These are phyloP conservation scores for Tragelaphus strepsiceros DNA, from an alignment of 2,113 vertebrate genomes.

Conservation along the genomic window DNA sequence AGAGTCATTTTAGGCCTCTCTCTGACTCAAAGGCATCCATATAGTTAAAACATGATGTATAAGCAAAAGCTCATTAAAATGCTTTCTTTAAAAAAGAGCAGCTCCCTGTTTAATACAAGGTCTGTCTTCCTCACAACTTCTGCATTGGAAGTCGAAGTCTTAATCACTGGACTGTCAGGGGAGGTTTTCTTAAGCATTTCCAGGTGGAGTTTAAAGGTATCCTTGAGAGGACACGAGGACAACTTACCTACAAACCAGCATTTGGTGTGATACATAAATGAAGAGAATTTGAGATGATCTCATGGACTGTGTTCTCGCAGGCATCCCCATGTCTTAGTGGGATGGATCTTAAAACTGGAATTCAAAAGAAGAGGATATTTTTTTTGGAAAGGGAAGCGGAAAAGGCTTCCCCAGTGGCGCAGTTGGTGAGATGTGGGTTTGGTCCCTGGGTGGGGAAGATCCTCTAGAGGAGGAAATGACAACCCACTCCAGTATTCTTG, in stretches of 20 bases:
- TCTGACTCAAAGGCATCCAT: neutral
- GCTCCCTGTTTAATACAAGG: neutral
- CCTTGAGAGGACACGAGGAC: neutral
- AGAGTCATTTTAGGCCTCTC: neutral
- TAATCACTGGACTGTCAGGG: neutral
- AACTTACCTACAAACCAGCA: neutral
- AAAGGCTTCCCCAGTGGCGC: rapidly evolving
- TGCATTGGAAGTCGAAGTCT: neutral
- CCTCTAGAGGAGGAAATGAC: neutral
- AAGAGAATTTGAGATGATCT: neutral
- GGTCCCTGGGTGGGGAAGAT: neutral
- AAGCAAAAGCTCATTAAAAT: neutral
- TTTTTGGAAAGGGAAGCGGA: neutral
- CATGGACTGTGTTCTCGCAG: neutral
- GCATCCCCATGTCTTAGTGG: neutral
- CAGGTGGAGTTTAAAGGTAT: constrained; percentile 10
- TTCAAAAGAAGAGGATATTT: neutral
- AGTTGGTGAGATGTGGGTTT: neutral
- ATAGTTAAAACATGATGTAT: neutral
- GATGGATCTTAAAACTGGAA: neutral
- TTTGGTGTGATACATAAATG: neutral
- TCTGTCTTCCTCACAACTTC: neutral
- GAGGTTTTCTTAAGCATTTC: constrained; percentile 3
- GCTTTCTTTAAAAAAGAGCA: neutral
- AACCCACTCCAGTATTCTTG: neutral